These are phyloP conservation scores for pig (Sus scrofa) DNA, from an alignment of 2,113 vertebrate species.

Conservation along the genomic window DNA sequence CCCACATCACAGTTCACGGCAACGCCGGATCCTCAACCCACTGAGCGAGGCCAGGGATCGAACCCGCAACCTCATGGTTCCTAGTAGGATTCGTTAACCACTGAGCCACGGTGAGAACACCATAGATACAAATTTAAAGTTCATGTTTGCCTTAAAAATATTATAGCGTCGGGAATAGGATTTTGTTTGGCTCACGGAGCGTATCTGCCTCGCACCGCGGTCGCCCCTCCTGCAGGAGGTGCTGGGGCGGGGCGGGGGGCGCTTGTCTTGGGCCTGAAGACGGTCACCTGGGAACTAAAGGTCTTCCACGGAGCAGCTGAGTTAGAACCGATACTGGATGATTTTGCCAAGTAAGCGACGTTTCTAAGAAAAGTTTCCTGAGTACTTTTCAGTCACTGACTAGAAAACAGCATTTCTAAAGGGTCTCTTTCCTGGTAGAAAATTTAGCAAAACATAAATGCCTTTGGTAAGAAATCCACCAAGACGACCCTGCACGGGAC, in stretches of 20 bases:
- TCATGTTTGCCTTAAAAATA: not conserved
- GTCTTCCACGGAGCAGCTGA: not conserved
- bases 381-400: not conserved
- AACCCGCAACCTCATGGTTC: too few relatives aligned
- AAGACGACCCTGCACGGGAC: rapidly evolving
- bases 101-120: too few relatives aligned
- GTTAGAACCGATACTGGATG: not conserved
- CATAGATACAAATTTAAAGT: not conserved
- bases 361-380: not conserved
- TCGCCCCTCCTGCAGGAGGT: not conserved
- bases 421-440: not conserved
- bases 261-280: not conserved
- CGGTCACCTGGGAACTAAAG: rapidly evolving
- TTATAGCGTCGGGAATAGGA: not conserved
- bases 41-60: too few relatives aligned
- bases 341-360: not conserved
- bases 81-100: too few relatives aligned
- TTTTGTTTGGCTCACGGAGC: too few relatives aligned
- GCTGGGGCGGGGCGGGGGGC: rapidly evolving
- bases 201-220: not conserved
- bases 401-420: not conserved
- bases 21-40: too few relatives aligned
- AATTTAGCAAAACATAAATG: rapidly evolving
- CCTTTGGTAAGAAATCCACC: not conserved
- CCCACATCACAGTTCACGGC: too few relatives aligned